Conservation (phyloP, 1,140 invertebrate genomes). For the Hylaeus volcanicus region DNA sequence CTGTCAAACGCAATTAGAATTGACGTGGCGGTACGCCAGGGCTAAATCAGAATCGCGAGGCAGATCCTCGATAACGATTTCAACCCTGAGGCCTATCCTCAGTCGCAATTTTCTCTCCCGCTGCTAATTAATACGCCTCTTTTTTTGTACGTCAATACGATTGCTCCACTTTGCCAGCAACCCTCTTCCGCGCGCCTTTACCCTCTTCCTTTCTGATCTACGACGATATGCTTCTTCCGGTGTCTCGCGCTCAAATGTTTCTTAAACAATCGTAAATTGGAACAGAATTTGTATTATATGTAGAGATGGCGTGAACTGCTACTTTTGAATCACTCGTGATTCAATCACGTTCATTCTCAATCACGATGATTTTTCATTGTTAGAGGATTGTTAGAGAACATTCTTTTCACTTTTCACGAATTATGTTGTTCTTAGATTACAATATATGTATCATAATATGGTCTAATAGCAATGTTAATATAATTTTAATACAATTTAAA, state of each 20-base stretch:
- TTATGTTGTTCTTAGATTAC: no score
- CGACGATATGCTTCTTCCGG: background rate
- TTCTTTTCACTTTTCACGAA: no score
- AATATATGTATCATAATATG: no score
- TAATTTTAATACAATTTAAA: no score
- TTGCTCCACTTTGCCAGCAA: conserved; percentile 9
- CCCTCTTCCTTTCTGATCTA: background rate
- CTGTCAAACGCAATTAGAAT: conserved; percentile 68
- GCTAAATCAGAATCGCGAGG: conserved; percentile 62
- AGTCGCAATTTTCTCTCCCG: conserved; percentile 66
- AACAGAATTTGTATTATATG: background rate
- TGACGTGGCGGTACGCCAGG: conserved; percentile 53
- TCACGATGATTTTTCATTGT: no score
- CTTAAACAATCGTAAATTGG: background rate
- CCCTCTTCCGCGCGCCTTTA: background rate
- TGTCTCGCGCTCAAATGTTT: background rate
- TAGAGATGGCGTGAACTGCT: no score
- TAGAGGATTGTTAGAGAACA: no score
- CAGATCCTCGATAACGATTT: conserved; percentile 65
- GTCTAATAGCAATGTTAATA: no score
- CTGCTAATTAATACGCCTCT: conserved; percentile 71
- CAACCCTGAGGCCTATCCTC: conserved; percentile 57
- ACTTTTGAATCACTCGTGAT: no score
- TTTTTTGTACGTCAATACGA: conserved; percentile 52
- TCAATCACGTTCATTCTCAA: no score